Conservation (phyloP, 2,797 vertebrate genomes). For the Tinamus major region DNA sequence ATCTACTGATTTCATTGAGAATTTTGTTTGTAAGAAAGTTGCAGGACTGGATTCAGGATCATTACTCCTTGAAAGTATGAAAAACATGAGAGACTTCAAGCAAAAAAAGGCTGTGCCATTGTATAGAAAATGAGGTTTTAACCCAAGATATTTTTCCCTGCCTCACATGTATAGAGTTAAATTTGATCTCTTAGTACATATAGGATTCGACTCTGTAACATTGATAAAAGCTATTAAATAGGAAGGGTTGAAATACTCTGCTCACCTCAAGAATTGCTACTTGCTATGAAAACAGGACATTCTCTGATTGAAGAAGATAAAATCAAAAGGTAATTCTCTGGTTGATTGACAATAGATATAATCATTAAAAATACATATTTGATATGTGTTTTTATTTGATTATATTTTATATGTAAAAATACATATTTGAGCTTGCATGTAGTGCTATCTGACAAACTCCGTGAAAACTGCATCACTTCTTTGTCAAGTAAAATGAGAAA, state of each 20-base stretch:
- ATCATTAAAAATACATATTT: neutral
- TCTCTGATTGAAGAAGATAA: too few species aligned
- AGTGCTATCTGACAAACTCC: neutral
- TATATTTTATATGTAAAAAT: neutral
- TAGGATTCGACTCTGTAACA: neutral
- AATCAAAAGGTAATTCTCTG: neutral
- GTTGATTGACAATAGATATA: neutral
- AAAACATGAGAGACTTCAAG: neutral
- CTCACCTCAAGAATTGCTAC: neutral
- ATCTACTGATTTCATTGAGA: neutral
- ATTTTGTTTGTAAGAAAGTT: neutral
- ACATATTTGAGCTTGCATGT: neutral
- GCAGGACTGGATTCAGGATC: neutral
- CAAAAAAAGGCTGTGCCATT: neutral
- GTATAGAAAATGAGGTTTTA: neutral
- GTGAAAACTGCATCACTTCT: slow-evolving; percentile 1
- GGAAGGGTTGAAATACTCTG: neutral
- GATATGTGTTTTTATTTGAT: too few species aligned
- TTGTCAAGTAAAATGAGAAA: slow-evolving; percentile 17
- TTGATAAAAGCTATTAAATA: neutral
- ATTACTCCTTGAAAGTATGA: neutral
- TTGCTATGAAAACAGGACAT: neutral
- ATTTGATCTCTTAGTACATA: neutral
- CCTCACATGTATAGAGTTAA: neutral
- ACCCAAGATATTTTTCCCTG: neutral